phyloP scores from a whole-genome alignment of 1,140 invertebrate genomes.

The Scaptodrosophila lebanonensis region DNA sequence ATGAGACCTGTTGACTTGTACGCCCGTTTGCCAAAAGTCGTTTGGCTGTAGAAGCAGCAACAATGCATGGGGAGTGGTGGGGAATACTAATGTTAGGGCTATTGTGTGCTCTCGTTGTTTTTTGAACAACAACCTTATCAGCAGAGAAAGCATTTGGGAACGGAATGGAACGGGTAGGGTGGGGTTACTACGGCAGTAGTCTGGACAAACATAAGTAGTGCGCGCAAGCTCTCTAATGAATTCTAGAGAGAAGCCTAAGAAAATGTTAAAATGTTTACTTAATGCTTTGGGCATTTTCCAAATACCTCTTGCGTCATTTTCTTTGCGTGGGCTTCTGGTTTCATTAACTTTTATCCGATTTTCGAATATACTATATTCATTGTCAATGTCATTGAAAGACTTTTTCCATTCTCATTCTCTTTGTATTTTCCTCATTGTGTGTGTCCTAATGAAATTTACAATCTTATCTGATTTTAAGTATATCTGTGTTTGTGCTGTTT shows the following conservation, averaged over 20 bases:
- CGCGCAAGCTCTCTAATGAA: no score
- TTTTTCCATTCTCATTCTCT: constrained; percentile 14
- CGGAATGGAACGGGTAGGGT: no score
- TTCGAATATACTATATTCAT: constrained; percentile 1
- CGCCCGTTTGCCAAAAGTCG: constrained; percentile 38
- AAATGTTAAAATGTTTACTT: no score
- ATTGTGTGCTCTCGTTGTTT: constrained; percentile 20
- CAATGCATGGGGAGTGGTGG: no score
- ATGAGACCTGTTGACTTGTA: constrained; percentile 27
- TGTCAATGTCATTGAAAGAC: constrained; percentile 37
- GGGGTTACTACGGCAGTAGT: no score
- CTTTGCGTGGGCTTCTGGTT: constrained; percentile 4
- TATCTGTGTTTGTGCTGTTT: constrained; percentile 34
- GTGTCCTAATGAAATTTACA: constrained; percentile 17
- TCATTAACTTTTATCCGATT: not conserved
- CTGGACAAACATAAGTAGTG: no score
- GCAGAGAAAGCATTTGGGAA: constrained; percentile 21
- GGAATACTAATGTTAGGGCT: no score
- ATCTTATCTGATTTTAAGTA: constrained; percentile 9
- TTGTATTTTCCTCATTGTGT: constrained; percentile 13
- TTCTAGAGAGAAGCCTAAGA: no score
- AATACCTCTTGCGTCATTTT: constrained; percentile 22
- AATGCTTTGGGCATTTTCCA: no score
- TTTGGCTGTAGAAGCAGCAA: constrained; percentile 22
- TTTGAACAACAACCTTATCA: constrained; percentile 65